Evolutionary conservation across 2,797 vertebrate genomes (phyloP).

Genomic region (Poeciliopsis presidionis): DNA sequence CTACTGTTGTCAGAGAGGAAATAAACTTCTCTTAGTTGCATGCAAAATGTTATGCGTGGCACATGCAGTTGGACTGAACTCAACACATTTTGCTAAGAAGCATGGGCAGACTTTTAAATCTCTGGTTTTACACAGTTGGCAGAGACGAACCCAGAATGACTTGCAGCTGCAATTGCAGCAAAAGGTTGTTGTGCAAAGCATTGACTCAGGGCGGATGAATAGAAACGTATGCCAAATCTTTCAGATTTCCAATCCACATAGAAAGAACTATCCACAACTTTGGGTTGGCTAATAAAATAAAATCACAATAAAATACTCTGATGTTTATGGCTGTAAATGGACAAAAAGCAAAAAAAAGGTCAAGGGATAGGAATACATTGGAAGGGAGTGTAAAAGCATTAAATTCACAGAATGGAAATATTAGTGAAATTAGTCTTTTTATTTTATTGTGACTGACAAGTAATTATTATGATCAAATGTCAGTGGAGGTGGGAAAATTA

Average conservation of each 20-base stretch:
- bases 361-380: not conserved
- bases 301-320: not conserved
- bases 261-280: not conserved
- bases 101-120: not conserved
- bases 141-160: not conserved
- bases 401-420: not conserved
- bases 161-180: not conserved
- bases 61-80: not conserved
- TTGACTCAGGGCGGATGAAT: not conserved
- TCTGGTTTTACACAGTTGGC: not conserved
- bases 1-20: not conserved
- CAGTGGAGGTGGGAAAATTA: not conserved
- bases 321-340: not conserved
- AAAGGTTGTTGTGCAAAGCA: not conserved
- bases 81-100: not conserved
- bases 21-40: not conserved
- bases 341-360: not conserved
- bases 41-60: not conserved
- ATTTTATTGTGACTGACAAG: not conserved
- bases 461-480: constrained; percentile 10
- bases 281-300: not conserved
- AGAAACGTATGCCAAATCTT: not conserved
- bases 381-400: not conserved
- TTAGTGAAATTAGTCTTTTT: not conserved
- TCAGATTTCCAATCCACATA: not conserved